Conservation (phyloP, 2,888 invertebrate genomes). For the Carterocephalus palaemon region DNA sequence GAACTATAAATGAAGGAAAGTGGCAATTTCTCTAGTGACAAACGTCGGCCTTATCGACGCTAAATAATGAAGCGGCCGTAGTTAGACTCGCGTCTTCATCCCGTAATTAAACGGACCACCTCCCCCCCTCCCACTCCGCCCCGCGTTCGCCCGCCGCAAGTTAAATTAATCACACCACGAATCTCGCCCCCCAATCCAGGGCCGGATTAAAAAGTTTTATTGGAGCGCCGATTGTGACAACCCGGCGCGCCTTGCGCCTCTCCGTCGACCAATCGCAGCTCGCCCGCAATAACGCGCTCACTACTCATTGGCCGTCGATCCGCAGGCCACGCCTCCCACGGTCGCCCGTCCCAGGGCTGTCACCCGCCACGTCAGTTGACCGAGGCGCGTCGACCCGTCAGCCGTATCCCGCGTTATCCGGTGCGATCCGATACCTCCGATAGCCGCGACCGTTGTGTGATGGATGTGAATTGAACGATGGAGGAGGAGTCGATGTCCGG, state of each 20-base stretch:
- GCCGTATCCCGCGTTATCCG: conserved; percentile 64
- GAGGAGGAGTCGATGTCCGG: conserved; percentile 73
- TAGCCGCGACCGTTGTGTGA: conserved; percentile 70
- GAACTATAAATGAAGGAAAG: conserved; percentile 71
- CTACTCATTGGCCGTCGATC: conserved; percentile 48
- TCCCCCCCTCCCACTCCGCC: conserved; percentile 30
- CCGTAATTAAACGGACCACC: conserved; percentile 64
- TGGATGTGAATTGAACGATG: conserved; percentile 73
- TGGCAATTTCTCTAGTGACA: conserved; percentile 71
- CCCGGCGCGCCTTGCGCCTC: conserved; percentile 52
- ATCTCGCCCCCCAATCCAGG: conserved; percentile 74
- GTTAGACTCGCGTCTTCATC: conserved; percentile 77
- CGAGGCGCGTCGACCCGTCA: conserved; percentile 76
- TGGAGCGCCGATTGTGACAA: conserved; percentile 69
- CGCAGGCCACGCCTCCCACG: conserved; percentile 50
- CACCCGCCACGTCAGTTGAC: conserved; percentile 74
- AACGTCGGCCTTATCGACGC: conserved; percentile 71
- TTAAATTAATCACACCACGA: conserved; percentile 78
- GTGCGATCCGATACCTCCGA: conserved; percentile 55
- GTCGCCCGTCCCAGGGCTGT: conserved; percentile 67
- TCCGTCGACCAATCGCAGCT: conserved; percentile 49
- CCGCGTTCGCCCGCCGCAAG: conserved; percentile 44
- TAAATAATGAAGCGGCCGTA: conserved; percentile 72
- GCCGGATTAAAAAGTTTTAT: conserved; percentile 78
- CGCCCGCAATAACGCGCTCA: conserved; percentile 38